phyloP scores from a whole-genome alignment of 1,140 invertebrate genomes.

The Apis cerana region DNA sequence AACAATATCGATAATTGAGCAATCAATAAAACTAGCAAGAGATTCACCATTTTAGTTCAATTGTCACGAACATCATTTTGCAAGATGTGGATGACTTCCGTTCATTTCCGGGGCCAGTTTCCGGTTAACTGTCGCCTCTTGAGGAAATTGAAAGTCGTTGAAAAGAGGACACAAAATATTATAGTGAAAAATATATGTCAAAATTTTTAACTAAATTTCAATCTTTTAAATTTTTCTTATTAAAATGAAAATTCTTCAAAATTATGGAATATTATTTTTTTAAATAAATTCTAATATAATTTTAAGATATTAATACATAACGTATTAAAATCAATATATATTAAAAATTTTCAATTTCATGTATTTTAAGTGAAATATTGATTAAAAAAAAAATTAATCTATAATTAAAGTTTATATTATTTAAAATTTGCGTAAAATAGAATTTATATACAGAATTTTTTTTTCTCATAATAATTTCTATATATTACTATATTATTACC shows the following conservation, averaged over 20 bases:
- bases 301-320: too few relatives aligned
- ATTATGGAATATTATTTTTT: neutral
- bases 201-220: neutral
- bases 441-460: neutral
- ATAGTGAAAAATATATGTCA: neutral
- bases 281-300: neutral
- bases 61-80: constrained; percentile 43
- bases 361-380: too few relatives aligned
- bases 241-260: neutral
- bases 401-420: too few relatives aligned
- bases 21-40: neutral
- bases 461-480: neutral
- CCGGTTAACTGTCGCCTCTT: constrained; percentile 52
- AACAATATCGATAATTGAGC: too few relatives aligned
- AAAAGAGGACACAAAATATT: neutral
- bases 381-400: too few relatives aligned
- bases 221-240: neutral
- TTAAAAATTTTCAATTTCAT: too few relatives aligned
- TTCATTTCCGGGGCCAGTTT: constrained; percentile 72
- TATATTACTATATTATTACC: too few relatives aligned
- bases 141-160: constrained; percentile 58
- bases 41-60: neutral
- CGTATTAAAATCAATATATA: too few relatives aligned
- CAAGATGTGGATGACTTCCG: constrained; percentile 64
- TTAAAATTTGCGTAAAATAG: neutral